A percentile compares a stretch with the other conserved stretches of the same genome.
These are phyloP conservation scores for Tetranychus truncatus DNA, from an alignment of 2,888 invertebrate genomes.

Conservation along the genomic window DNA sequence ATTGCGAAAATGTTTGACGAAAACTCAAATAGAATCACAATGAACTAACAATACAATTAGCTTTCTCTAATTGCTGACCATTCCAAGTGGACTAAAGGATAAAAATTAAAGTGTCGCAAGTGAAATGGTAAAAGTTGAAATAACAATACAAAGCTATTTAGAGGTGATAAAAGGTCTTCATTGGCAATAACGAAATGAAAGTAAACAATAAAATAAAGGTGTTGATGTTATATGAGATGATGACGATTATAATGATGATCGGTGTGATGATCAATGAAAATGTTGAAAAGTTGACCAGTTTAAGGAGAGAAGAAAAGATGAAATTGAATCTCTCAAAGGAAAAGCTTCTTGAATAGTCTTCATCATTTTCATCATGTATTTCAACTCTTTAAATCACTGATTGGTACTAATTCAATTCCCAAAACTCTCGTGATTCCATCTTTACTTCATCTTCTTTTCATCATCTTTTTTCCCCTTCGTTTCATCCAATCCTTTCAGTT, in stretches of 20 bases:
- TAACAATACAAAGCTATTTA: neutral
- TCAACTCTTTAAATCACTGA: neutral
- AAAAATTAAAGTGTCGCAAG: neutral
- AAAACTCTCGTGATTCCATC: neutral
- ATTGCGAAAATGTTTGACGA: neutral
- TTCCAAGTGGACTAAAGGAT: too few species aligned
- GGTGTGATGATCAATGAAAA: neutral
- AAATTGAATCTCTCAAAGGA: neutral
- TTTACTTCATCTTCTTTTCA: neutral
- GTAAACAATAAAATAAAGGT: too few species aligned
- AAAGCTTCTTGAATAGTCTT: neutral
- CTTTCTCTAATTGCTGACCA: too few species aligned
- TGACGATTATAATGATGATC: neutral
- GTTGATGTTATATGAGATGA: too few species aligned
- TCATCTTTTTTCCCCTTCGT: neutral
- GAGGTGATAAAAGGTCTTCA: neutral
- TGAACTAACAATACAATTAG: too few species aligned
- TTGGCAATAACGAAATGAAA: too few species aligned
- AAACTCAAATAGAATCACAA: neutral
- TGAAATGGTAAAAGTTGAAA: neutral
- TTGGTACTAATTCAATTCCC: neutral
- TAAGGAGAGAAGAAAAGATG: neutral
- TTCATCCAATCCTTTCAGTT: too few species aligned
- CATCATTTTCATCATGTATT: neutral
- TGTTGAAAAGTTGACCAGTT: neutral